Percentiles rank a stretch among this genome's conserved stretches.
Evolutionary conservation across 1,140 invertebrate species (phyloP).

Genomic region (Episyrphus balteatus): DNA sequence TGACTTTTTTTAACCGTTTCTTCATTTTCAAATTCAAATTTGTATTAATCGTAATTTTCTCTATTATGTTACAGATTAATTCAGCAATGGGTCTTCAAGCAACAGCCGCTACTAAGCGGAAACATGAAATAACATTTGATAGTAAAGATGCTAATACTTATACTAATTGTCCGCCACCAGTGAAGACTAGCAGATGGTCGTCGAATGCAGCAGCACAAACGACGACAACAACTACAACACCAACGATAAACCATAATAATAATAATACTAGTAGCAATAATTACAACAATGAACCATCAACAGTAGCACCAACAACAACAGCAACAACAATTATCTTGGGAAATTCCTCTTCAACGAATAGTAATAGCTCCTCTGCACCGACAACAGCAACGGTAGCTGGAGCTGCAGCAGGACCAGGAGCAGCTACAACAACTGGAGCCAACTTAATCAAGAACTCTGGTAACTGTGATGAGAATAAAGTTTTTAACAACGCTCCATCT

Average conservation of each 20-base stretch:
- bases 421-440: background rate
- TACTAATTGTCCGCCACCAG: constrained; percentile 34
- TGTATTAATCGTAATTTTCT: constrained; percentile 9
- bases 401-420: background rate
- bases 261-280: constrained; percentile 15
- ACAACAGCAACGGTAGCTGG: background rate
- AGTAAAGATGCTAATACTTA: constrained; percentile 32
- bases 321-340: background rate
- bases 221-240: constrained; percentile 14
- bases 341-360: background rate
- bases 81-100: constrained; percentile 67
- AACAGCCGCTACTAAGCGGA: constrained; percentile 56
- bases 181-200: constrained; percentile 41
- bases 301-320: constrained; percentile 7
- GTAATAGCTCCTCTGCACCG: background rate
- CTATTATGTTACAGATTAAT: constrained; percentile 49
- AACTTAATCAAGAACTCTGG: constrained; percentile 4
- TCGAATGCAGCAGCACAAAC: constrained; percentile 10
- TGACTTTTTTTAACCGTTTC: too few species aligned
- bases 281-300: constrained; percentile 7
- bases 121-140: constrained; percentile 41
- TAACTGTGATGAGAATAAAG: constrained; percentile 1
- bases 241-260: constrained; percentile 4
- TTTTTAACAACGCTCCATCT: background rate
- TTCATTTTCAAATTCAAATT: background rate